Conservation (phyloP, 2,888 invertebrate genomes). For the Cyrtodaria siliqua region DNA sequence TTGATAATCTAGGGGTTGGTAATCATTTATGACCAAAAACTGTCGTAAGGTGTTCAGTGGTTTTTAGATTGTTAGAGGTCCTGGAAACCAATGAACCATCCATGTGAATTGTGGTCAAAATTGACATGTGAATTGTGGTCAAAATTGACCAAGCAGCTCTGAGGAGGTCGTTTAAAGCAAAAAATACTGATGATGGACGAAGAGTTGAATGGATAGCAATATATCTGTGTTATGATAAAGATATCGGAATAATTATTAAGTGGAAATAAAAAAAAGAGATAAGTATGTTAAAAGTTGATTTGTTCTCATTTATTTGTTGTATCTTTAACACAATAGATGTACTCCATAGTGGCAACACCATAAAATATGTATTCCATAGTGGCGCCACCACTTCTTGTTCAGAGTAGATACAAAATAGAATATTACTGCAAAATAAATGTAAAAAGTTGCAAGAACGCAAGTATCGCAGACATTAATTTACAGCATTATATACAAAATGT, state of each 20-base stretch:
- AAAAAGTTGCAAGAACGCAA: neutral
- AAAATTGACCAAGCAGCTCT: neutral
- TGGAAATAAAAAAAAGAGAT: too few species aligned
- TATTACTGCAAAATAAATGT: conserved; percentile 4
- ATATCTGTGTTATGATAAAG: too few species aligned
- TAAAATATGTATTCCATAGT: conserved; percentile 7
- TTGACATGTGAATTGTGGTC: neutral
- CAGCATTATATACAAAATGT: neutral
- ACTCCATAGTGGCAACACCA: neutral
- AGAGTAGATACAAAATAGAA: neutral
- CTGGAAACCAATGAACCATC: too few species aligned
- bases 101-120: too few species aligned
- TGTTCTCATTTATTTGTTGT: conserved; percentile 1
- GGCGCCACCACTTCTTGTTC: conserved; percentile 3
- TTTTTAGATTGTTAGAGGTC: too few species aligned
- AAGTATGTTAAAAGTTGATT: too few species aligned
- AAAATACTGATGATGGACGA: neutral
- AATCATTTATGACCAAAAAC: too few species aligned
- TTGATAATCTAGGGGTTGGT: too few species aligned
- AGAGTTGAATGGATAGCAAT: too few species aligned
- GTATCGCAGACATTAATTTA: conserved; percentile 1
- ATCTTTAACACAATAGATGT: conserved; percentile 12
- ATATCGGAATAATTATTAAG: too few species aligned
- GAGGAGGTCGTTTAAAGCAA: neutral
- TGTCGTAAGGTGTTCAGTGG: too few species aligned